Base-by-base conservation (phyloP, 2,888 invertebrate genomes). In the Eulithis prunata region DNA sequence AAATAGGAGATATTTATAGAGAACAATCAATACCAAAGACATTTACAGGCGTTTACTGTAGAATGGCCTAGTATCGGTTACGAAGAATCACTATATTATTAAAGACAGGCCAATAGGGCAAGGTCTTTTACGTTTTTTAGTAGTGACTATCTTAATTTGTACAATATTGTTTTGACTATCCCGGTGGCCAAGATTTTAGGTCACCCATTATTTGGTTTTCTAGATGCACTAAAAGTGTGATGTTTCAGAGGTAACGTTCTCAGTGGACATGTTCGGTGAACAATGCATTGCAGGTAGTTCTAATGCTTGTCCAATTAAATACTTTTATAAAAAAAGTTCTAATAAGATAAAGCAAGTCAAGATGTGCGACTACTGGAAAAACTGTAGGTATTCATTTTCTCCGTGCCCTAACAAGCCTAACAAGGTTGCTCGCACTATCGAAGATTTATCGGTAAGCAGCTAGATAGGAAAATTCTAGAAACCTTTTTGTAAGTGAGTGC, bases 341-440 rank as follows among this genome's bases (percentile, higher is more conserved):
- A 41, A 41, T 10, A 41, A 41, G 8, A 41, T 11, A 41, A 41
- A 41, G 41, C 10, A 38, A 1, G 41, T 10, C 41, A 41, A 41
- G 32, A 32, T 21, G 14, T 10, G 10, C 10, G 14, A 47, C n/a
- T n/a, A 46, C n/a, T 47, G 13, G 7, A 46, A 47, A 41, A 8
- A 41, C 8, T 47, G 7, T n/a, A n/a, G n/a, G n/a, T 3, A 47
- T 47, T 5, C n/a, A 13, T 46, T 14, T n/a, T 8, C 43, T 54
- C 55, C 47, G 7, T 45, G 46, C 32, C 38, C 60, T 65, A 60
- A 65, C 56, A 60, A 60, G 60, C 56, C 12, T 8, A 55, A 64
- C 57, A 55, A 47, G 47, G 14, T 47, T 7, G 13, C 8, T 47
- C 45, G n/a, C 13, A 46, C 2, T 47, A 8, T 47, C 47, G 14